Base-by-base conservation (phyloP, 1,140 invertebrate species). In the Diploscapter pachys region DNA sequence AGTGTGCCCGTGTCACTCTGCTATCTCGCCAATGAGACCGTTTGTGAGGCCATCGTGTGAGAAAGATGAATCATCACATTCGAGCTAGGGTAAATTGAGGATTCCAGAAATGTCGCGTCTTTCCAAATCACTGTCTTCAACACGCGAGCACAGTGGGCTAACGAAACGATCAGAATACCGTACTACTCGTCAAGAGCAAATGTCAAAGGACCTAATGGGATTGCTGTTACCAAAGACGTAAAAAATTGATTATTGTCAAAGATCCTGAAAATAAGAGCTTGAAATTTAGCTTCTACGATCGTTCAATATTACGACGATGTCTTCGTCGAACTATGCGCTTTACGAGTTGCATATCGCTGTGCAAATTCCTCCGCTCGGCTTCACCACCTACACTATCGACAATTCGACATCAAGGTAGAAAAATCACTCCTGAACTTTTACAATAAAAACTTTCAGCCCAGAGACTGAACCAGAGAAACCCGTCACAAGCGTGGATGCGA, bases 81-180 rank as follows among this genome's bases (percentile, higher is more conserved):
- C 55, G 11, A 56, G 66, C 55, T 8, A 48, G 11, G 55, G 48
- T 31, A 9, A 69, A 50, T 49, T 52, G 72, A 50, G 6, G 0
- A 53, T 79, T 80, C 31, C 50, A 81, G 78, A 62, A 57, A 69
- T 31, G 55, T 57, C 49, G 54, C 72, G 4, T 79, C 88, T 84
- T 86, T 88, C 71, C 79, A 82, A 50, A 78, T 89, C 50, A 83
- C 85, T 13, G 77, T 88, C 4, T 89, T 88, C 79, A 98, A 97
- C 86, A 92, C 93, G 0, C 81, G 92, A 5, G 91, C 91, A 68
- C 89, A 90, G 56, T 84, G 88, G 54, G 88, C 92, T 0, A 75
- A 48, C 87, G 89, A 59, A 90, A 90, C 79, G 87, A 94, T 6
- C 88, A 91, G 11, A 51, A 75, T 81, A 53, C 80, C 80, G 3